Evolutionary conservation across 2,113 vertebrate species (phyloP).

Genomic region (Pedionomus torquatus): DNA sequence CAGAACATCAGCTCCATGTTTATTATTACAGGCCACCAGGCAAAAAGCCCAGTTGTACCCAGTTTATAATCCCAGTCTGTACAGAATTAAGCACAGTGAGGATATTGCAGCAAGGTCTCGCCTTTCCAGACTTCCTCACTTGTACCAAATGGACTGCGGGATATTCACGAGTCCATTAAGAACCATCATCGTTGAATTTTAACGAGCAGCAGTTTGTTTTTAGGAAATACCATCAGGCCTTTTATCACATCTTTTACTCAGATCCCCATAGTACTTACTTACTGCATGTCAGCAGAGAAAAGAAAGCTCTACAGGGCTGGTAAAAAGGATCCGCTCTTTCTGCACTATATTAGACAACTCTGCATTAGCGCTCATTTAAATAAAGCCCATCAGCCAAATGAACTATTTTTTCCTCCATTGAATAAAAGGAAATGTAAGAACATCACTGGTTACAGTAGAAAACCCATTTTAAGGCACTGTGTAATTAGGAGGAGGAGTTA

Average conservation of each 20-base stretch:
- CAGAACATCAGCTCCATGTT: background rate
- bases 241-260: background rate
- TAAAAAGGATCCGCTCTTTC: constrained; percentile 34
- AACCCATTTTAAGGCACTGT: background rate
- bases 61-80: background rate
- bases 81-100: background rate
- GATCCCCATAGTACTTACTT: background rate
- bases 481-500: constrained; percentile 5
- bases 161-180: background rate
- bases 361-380: background rate
- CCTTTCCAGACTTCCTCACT: background rate
- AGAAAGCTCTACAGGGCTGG: background rate
- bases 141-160: background rate
- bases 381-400: background rate
- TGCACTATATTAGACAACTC: background rate
- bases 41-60: background rate
- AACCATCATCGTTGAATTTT: background rate
- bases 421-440: constrained; percentile 20
- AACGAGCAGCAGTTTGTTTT: background rate
- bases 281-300: background rate
- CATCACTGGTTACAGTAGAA: background rate
- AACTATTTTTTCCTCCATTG: constrained; percentile 32
- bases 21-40: background rate
- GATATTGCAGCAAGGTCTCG: background rate
- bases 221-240: background rate